A percentile compares a stretch with the other conserved stretches of the same genome.
These are phyloP conservation scores for Aquatica leii DNA, from an alignment of 2,888 invertebrate species.

Conservation along the genomic window DNA sequence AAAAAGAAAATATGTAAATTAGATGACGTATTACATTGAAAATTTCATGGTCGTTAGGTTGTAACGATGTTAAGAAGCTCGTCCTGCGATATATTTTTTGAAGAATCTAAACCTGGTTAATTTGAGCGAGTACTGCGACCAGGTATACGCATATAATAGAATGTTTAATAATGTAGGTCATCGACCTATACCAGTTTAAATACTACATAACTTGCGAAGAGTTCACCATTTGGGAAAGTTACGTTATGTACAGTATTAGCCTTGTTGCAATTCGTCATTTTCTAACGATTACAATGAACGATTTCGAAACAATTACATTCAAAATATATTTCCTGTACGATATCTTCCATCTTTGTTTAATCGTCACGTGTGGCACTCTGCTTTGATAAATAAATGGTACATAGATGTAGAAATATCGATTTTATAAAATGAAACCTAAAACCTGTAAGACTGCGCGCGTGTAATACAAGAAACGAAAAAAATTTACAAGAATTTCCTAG, in stretches of 20 bases:
- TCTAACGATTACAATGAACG: conserved; percentile 23
- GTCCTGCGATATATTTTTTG: no score
- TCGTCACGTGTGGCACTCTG: neutral
- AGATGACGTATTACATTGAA: neutral
- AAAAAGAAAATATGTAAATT: neutral
- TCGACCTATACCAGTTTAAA: conserved; percentile 54
- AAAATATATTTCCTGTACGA: conserved; percentile 15
- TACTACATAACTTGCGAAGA: conserved; percentile 37
- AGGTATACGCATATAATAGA: conserved; percentile 57
- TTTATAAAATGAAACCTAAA: no score
- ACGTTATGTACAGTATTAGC: conserved; percentile 32
- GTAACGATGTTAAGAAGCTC: neutral
- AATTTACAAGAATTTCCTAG: no score
- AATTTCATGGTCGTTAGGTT: conserved; percentile 4
- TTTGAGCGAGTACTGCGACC: conserved; percentile 46
- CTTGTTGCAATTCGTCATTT: conserved; percentile 29
- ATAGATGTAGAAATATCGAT: no score
- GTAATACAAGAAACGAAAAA: no score
- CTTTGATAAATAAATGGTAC: no score
- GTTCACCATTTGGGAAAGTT: conserved; percentile 40
- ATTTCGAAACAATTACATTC: conserved; percentile 22
- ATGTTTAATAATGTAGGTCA: conserved; percentile 62
- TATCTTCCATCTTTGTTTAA: neutral
- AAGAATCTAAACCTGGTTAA: no score
- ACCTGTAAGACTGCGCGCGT: no score